phyloP scores from a whole-genome alignment of 2,797 vertebrate genomes.

The Sebastiscus albofasciatus region DNA sequence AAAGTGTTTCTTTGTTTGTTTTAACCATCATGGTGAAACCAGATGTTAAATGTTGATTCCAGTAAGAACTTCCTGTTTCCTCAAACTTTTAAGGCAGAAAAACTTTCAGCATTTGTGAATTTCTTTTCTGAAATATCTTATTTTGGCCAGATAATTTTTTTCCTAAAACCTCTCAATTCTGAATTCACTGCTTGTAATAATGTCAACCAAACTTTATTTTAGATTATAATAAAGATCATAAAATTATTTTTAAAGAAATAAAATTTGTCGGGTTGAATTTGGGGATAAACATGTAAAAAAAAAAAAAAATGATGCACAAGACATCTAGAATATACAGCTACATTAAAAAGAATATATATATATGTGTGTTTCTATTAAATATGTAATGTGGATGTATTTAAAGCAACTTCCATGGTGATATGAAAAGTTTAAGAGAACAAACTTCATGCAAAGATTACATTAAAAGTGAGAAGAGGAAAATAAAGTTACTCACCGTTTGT shows the following conservation, averaged over 20 bases:
- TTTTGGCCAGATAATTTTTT: too few species aligned
- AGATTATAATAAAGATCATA: too few species aligned
- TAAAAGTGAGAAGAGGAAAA: not conserved
- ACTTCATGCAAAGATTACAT: not conserved
- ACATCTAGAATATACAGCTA: not conserved
- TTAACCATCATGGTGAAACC: not conserved
- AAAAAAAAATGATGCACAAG: too few species aligned
- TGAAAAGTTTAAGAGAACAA: not conserved
- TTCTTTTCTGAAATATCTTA: not conserved
- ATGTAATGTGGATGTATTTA: not conserved
- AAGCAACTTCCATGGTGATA: not conserved
- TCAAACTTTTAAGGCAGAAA: too few species aligned
- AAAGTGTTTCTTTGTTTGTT: too few species aligned
- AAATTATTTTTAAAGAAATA: too few species aligned
- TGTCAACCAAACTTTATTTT: too few species aligned
- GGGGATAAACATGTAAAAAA: too few species aligned
- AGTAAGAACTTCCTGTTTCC: not conserved
- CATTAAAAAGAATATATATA: not conserved
- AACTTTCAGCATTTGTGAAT: too few species aligned
- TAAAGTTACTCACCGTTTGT: conserved; percentile 44
- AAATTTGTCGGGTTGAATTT: too few species aligned
- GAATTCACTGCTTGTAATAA: too few species aligned
- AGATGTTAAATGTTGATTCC: not conserved
- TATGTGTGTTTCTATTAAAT: not conserved
- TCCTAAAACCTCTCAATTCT: too few species aligned